Evolutionary conservation across 1,140 invertebrate genomes (phyloP), one percentile per base, ranked within the genome.

Genomic region (Bradynema listronoti): DNA sequence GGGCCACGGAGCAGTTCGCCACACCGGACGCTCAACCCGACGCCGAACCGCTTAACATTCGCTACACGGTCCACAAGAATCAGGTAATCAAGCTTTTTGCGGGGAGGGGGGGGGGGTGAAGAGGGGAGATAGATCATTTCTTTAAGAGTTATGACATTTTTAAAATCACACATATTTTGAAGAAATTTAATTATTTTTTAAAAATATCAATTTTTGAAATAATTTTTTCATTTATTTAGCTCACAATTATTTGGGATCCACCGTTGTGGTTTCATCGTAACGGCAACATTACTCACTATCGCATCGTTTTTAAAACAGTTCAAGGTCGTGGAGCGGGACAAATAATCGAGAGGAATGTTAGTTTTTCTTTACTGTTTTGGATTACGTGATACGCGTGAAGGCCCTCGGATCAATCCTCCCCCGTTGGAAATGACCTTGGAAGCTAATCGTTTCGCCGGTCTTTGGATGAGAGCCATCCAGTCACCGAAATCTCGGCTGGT

Each of bases 241-340:
- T 63, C 34, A 59, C 88, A 63, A 83, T 95, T 0, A 88, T 85
- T 0, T 98, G 94, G 93, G 88, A 91, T 68, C 84, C 87, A 2
- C 94, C 94, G 0, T 82, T 84, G 1, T 82, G 87, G 54, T 86
- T 89, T 57, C 85, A 91, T 57, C 83, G 90, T 36, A 96, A 97
- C 80, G 94, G 94, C 0, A 85, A 88, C 75, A 94, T 99, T 59
- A 85, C 86, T 30, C 86, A 86, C 69, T 98, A 96, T 79, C 89
- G 93, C 75, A 85, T 56, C 25, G 61, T 57, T 29, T 57, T 49
- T 33, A 58, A 2, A 29, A 65, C 41, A 34, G 32, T 24, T 6
- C 41, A 24, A 58, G 22, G 67, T 11, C 39, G 63, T 29, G 36
- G n/a, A 27, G 1, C 36, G 6, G 63, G 29, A 30, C 61, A 46